phyloP scores from a whole-genome alignment of 2,888 invertebrate species.

The Graphium colonna region DNA sequence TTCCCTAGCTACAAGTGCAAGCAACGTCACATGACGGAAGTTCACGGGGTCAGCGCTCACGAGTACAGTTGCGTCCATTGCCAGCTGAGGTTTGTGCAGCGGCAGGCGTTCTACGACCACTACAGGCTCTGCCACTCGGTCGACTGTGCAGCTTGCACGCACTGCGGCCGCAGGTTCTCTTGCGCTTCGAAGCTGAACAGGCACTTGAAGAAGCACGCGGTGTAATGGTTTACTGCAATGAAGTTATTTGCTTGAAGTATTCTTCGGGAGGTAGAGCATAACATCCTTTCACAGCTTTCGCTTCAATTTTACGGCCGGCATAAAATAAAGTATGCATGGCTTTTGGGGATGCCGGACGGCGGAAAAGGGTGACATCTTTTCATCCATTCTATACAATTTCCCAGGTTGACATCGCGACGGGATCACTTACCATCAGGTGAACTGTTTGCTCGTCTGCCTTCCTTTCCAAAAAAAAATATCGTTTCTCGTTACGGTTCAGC shows the following conservation, averaged over 20 bases:
- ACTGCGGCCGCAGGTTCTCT: conserved; percentile 30
- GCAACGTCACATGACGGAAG: conserved; percentile 28
- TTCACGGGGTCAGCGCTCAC: conserved; percentile 18
- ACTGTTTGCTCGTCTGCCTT: too few species aligned
- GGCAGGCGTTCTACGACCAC: conserved; percentile 31
- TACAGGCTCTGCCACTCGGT: conserved; percentile 30
- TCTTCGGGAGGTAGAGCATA: too few species aligned
- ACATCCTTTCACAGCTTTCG: too few species aligned
- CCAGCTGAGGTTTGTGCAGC: conserved; percentile 24
- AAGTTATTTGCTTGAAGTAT: background rate
- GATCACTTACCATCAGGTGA: too few species aligned
- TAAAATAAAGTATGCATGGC: too few species aligned
- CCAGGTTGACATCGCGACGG: too few species aligned
- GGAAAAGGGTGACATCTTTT: too few species aligned
- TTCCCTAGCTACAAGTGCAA: conserved; percentile 28
- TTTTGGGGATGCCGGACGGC: too few species aligned
- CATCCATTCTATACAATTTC: too few species aligned
- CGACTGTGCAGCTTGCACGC: conserved; percentile 27
- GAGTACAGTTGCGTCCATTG: conserved; percentile 27
- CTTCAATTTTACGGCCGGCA: too few species aligned
- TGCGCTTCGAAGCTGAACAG: conserved; percentile 26
- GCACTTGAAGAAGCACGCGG: conserved; percentile 31
- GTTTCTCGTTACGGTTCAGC: too few species aligned
- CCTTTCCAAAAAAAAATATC: too few species aligned
- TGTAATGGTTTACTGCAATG: conserved; percentile 8